Evolutionary conservation across 1,140 invertebrate genomes (phyloP).

Genomic region (Kradibia gibbosae): DNA sequence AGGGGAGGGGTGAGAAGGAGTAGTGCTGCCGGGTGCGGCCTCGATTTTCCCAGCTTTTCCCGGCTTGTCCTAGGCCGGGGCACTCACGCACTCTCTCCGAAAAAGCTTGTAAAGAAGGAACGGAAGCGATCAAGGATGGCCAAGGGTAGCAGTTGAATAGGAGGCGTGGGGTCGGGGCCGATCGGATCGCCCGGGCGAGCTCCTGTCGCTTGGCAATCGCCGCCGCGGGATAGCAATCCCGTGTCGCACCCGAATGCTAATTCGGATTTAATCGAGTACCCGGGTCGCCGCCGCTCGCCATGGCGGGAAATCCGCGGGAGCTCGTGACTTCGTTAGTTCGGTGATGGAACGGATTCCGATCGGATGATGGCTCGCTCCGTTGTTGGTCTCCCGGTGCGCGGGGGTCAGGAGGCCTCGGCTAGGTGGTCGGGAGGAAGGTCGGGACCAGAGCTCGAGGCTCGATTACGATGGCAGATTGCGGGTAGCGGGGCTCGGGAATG

Average conservation of each 20-base stretch:
- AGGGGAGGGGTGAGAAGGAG: too few species aligned
- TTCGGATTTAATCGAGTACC: neutral
- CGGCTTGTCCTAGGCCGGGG: neutral
- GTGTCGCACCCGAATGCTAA: constrained; percentile 7
- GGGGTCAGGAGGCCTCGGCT: too few species aligned
- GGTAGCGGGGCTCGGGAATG: too few species aligned
- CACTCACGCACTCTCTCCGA: neutral
- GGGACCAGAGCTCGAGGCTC: too few species aligned
- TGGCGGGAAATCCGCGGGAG: neutral
- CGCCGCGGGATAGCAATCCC: neutral
- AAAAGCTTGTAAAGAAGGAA: neutral
- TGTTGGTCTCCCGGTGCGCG: too few species aligned
- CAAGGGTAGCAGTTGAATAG: too few species aligned
- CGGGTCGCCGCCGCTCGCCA: neutral
- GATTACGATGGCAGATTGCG: too few species aligned
- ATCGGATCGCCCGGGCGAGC: neutral
- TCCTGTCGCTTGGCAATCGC: neutral
- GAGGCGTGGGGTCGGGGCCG: too few species aligned
- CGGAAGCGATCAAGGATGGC: too few species aligned
- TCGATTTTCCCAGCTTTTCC: too few species aligned
- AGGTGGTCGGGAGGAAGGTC: too few species aligned
- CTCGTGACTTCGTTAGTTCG: constrained; percentile 1
- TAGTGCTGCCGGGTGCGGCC: too few species aligned
- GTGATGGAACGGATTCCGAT: neutral
- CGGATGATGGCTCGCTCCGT: neutral